A percentile compares a stretch with the other conserved stretches of the same genome.
Conservation (phyloP, 2,113 vertebrate species). For the Bubalus kerabau region DNA sequence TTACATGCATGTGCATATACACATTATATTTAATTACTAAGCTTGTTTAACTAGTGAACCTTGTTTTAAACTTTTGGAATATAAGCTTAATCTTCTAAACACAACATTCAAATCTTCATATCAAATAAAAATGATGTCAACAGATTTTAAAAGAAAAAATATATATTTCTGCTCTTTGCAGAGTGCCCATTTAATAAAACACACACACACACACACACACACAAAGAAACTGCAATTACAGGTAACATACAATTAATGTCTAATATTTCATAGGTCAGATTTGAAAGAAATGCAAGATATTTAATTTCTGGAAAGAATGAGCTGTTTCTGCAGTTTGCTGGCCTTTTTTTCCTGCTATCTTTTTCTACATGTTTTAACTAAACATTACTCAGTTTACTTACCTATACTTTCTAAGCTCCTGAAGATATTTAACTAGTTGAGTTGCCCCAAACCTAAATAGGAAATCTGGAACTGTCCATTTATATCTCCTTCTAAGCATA, state of each 20-base stretch:
- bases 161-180: neutral
- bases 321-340: neutral
- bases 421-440: neutral
- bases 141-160: neutral
- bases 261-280: neutral
- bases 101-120: neutral
- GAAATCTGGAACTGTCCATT: neutral
- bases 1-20: neutral
- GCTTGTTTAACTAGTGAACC: neutral
- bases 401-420: neutral
- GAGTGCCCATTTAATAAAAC: neutral
- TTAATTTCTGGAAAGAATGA: neutral
- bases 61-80: neutral
- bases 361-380: neutral
- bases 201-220: neutral
- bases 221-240: neutral
- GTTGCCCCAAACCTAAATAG: neutral
- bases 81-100: neutral
- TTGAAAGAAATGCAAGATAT: neutral
- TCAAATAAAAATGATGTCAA: neutral
- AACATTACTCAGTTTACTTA: slow-evolving; percentile 1
- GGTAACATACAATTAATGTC: neutral
- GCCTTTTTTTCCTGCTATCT: neutral
- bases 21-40: neutral
- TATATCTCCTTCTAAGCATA: neutral